phyloP scores from a whole-genome alignment of 92 coral and sea anemone species.

The Hydrozoanthus gracilis region DNA sequence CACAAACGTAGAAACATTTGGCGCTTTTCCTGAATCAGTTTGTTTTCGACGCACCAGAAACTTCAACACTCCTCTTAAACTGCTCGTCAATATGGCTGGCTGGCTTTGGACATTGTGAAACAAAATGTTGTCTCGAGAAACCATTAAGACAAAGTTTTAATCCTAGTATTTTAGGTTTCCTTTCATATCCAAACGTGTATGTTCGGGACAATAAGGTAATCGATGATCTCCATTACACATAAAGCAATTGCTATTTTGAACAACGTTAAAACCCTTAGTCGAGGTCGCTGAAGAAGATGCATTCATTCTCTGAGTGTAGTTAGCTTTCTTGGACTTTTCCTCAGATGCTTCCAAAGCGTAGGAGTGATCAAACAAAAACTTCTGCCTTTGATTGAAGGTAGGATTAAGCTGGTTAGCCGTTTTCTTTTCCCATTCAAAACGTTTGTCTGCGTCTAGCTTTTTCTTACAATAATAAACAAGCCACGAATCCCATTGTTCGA shows the following conservation, averaged over 20 bases:
- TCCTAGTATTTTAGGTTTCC: background rate
- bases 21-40: constrained; percentile 16
- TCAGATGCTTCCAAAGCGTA: constrained; percentile 20
- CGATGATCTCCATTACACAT: constrained; percentile 29
- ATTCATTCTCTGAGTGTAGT: constrained; percentile 19
- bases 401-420: constrained; percentile 26
- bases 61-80: constrained; percentile 8
- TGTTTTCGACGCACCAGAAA: constrained; percentile 13
- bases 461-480: constrained; percentile 28
- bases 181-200: constrained; percentile 25
- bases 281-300: constrained; percentile 6
- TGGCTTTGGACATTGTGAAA: constrained; percentile 19
- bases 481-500: constrained; percentile 40
- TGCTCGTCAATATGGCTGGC: constrained; percentile 21
- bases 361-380: constrained; percentile 3
- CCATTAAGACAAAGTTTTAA: constrained; percentile 8
- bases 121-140: constrained; percentile 17
- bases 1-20: constrained; percentile 18
- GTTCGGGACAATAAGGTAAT: constrained; percentile 18
- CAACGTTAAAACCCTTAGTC: constrained; percentile 15
- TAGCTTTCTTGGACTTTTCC: constrained; percentile 19
- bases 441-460: constrained; percentile 28
- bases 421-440: constrained; percentile 19
- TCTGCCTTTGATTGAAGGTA: constrained; percentile 1
- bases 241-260: constrained; percentile 22